Base-by-base conservation (phyloP, 2,113 vertebrate genomes). In the Arothron firmamentum region DNA sequence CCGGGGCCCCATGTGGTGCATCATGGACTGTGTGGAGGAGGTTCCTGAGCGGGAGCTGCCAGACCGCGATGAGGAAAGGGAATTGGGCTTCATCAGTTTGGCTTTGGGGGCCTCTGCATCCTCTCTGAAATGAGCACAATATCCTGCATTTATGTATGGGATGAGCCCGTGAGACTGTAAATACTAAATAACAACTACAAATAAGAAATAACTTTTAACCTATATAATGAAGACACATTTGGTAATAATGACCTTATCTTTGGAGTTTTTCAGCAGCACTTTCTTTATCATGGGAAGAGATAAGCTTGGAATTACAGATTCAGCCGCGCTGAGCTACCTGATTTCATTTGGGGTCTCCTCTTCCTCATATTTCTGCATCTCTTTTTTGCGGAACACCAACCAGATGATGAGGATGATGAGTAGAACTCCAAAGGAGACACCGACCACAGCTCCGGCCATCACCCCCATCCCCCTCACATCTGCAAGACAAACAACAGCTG, bases 341-440 rank as follows among this genome's bases (percentile, higher is more conserved):
- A 99, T 99, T 88, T 99, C 97, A 61, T 99, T 99, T 16, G 96
- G 95, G 11, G 93, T 92, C 78, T 99, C 97, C 63, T 98, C 97
- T 74, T 99, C 97, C 79, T 99, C 95, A 0, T 97, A 95, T 86
- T 95, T 97, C 86, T 95, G 94, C 59, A 96, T 98, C 80, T 95
- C 94, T 79, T 96, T 98, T 74, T 91, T 96, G 75, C 92, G 91
- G 74, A 97, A 93, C 4, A 95, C 91, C 51, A 97, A 86, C 94
- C 93, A 96, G 71, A 97, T 90, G 77, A 93, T 90, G 66, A 96
- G 85, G 74, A 94, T 77, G 52, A 98, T 90, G 17, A 96, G 82
- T 69, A 92, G 72, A n/a, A 93, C 92, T 93, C 2, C 94, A 84
- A 74, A 92, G 88, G 38, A 94, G 89, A 0, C 94, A 95, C 5